Evolutionary conservation across 1,140 invertebrate genomes (phyloP), one percentile per base, ranked within the genome.

Genomic region (Philopotamus ludificatus): DNA sequence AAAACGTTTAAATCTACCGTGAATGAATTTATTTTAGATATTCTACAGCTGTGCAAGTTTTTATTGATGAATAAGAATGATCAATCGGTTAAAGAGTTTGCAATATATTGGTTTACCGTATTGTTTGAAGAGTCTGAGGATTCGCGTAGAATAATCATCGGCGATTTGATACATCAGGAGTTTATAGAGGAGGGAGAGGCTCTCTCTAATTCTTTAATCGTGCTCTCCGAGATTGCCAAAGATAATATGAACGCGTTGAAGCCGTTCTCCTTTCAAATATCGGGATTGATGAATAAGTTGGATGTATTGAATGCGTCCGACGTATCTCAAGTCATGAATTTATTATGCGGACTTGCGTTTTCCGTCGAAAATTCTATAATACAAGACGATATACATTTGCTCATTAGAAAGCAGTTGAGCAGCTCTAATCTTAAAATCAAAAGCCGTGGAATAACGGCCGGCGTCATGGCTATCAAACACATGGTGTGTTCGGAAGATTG

Each of bases 351-450:
- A 10, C 73, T 81, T 15, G 78, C 80, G 20, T 81, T 79, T 61
- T 73, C 73, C 22, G 71, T 73, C 65, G 74, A 79, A 61, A 77
- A 78, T 61, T 79, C 78, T 34, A 69, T 76, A 18, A 76, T 81
- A 25, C 74, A 75, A 62, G 75, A 80, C 72, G 78, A 81, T 61
- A 72, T 81, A 50, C 74, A 79, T 59, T 80, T 80, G 73, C 75
- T 80, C 20, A 79, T 81, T 45, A 74, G 72, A 64, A 81, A 81
- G 70, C 74, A 79, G 70, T 68, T 81, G 10, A 72, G 75, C 4
- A 79, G 76, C 58, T 79, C 75, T 15, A 74, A 72, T 63, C 72
- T 73, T n/a, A 70, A 58, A 34, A 74, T 79, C 9, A 81, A 80
- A 72, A 70, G 74, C 41, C 75, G 78, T 66, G 79, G 79, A 51